Base-by-base conservation (phyloP, 2,888 invertebrate genomes). In the Melieria omissa region DNA sequence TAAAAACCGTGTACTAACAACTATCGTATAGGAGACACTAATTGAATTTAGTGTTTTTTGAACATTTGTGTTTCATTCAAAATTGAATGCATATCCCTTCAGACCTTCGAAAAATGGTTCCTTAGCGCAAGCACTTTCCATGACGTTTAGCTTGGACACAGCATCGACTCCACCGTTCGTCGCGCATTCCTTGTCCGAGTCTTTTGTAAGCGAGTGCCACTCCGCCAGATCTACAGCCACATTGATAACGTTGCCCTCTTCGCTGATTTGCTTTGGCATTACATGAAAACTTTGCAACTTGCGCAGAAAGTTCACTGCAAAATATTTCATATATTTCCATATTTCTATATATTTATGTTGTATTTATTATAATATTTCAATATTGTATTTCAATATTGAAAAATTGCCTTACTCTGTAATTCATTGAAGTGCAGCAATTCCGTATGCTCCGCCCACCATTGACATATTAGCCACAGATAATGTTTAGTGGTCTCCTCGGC, bases 401-500 rank as follows among this genome's bases (percentile, higher is more conserved):
- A 29, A 29, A 29, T 29, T 29, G 29, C 3, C 73, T 79, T 78
- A 85, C 85, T 72, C 29, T 85, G 81, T 46, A 78, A 78, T 41
- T 79, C 80, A 42, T 79, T 79, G 54, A 85, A 85, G 7, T 79
- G 75, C 4, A 85, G 73, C 10, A 76, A 29, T 3, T 75, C 71
- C 4, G 77, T 71, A 71, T 82, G 73, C 12, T 80, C 80, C 6
- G 77, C 74, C 84, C 84, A 86, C 83, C 86, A 85, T 73, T 80
- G 83, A 70, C 83, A 84, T 54, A 86, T 77, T 14, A 85, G 75
- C 69, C 78, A 79, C 6, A 85, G 70, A 73, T 84, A 80, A 72
- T 86, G 84, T 58, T 84, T 84, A 3, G 84, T 85, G 1, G 85
- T 81, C 71, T 83, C 84, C 52, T 84, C 85, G 29, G 82, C 83